A percentile compares a stretch with the other conserved stretches of the same genome.
Conservation (phyloP, 1,140 invertebrate genomes). For the Chelonus insularis region DNA sequence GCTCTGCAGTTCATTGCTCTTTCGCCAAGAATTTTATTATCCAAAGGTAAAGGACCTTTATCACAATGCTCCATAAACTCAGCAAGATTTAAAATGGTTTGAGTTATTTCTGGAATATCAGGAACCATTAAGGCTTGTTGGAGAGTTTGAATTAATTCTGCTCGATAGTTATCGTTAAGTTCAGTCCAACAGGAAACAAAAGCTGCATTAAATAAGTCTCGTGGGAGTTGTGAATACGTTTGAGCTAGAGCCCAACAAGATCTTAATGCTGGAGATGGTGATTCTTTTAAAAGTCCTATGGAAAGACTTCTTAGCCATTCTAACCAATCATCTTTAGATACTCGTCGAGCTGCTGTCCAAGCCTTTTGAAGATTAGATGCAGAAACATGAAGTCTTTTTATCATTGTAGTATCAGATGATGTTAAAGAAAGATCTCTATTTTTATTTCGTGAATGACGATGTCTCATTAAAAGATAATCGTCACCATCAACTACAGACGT, state of each 20-base stretch:
- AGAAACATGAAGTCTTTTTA: constrained; percentile 80
- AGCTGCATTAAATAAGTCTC: constrained; percentile 97
- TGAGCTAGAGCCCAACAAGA: constrained; percentile 92
- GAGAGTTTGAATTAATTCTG: constrained; percentile 84
- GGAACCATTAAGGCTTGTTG: constrained; percentile 89
- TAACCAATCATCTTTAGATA: constrained; percentile 98
- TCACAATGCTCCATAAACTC: constrained; percentile 99
- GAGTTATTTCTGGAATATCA: constrained; percentile 95
- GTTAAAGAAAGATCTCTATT: constrained; percentile 65
- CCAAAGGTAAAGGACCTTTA: constrained; percentile 89
- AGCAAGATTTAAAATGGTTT: constrained; percentile 95
- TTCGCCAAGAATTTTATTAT: constrained; percentile 79
- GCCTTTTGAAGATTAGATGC: constrained; percentile 83
- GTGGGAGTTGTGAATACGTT: constrained; percentile 88
- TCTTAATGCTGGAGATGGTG: constrained; percentile 88
- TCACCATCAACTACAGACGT: constrained; percentile 69
- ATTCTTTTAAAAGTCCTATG: constrained; percentile 93
- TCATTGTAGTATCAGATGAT: constrained; percentile 70
- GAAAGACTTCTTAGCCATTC: constrained; percentile 93
- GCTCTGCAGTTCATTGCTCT: constrained; percentile 84
- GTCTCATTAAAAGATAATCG: constrained; percentile 63
- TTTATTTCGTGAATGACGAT: constrained; percentile 63
- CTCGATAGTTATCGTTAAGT: constrained; percentile 77
- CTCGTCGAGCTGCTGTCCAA: constrained; percentile 86
- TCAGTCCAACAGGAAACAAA: constrained; percentile 99